A percentile compares a stretch with the other conserved stretches of the same genome.
These are phyloP conservation scores for Leucozona laternaria DNA, from an alignment of 2,888 invertebrate genomes.

Conservation along the genomic window DNA sequence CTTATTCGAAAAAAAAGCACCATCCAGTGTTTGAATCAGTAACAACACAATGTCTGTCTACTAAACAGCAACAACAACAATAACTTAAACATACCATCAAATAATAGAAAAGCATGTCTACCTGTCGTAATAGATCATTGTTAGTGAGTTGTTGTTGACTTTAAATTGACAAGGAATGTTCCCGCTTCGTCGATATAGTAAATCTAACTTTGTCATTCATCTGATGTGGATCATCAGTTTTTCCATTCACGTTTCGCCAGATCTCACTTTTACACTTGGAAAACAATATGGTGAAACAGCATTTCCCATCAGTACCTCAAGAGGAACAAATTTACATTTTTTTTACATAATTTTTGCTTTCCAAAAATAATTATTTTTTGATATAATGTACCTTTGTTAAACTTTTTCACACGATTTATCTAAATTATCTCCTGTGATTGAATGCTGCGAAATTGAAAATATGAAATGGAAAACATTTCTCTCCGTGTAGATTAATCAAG, in stretches of 20 bases:
- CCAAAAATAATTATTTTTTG: no score
- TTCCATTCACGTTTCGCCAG: neutral
- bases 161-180: constrained; percentile 66
- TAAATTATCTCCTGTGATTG: no score
- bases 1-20: neutral
- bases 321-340: no score
- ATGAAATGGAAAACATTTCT: neutral
- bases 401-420: no score
- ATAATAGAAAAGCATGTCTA: constrained; percentile 50
- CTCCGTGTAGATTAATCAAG: constrained; percentile 28
- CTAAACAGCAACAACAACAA: constrained; percentile 8
- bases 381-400: no score
- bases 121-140: constrained; percentile 64
- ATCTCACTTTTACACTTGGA: constrained; percentile 3
- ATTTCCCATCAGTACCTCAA: no score
- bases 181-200: constrained; percentile 61
- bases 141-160: constrained; percentile 60
- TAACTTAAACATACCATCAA: constrained; percentile 18
- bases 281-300: neutral
- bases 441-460: no score
- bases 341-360: no score
- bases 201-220: constrained; percentile 65
- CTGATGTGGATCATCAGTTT: constrained; percentile 24
- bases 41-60: neutral
- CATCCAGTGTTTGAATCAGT: neutral